These are phyloP conservation scores for Argopecten irradians DNA, from an alignment of 1,140 invertebrate species.

Conservation along the genomic window DNA sequence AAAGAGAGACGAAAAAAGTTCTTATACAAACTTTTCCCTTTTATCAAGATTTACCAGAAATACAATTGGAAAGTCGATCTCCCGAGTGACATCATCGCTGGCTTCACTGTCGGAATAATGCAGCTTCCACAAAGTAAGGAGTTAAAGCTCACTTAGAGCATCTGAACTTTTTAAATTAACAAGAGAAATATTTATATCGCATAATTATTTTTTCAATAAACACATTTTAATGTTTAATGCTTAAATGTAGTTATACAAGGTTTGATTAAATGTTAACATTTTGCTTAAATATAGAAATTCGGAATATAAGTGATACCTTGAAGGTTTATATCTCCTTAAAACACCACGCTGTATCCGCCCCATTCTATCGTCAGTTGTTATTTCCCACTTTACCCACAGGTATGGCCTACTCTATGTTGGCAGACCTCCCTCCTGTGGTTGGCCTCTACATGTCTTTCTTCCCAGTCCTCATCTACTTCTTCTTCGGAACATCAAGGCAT, in stretches of 20 bases:
- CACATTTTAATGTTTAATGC: no score
- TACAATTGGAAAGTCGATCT: slow-evolving; percentile 66
- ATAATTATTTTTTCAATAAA: no score
- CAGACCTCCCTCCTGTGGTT: slow-evolving; percentile 74
- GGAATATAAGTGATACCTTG: background rate
- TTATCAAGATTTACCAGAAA: slow-evolving; percentile 64
- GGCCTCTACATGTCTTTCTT: slow-evolving; percentile 78
- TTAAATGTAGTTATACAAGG: background rate
- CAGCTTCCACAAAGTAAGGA: slow-evolving; percentile 69
- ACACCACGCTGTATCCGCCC: background rate
- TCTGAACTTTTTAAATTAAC: no score
- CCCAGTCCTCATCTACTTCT: slow-evolving; percentile 76
- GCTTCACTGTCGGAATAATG: slow-evolving; percentile 74
- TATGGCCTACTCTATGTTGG: slow-evolving; percentile 76
- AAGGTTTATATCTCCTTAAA: background rate
- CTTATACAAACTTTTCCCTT: slow-evolving; percentile 58
- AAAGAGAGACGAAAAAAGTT: slow-evolving; percentile 50
- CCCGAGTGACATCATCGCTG: slow-evolving; percentile 67
- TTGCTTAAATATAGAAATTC: background rate
- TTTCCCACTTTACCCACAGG: slow-evolving; percentile 60
- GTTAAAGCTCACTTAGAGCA: background rate
- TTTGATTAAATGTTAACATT: background rate
- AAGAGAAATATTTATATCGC: no score
- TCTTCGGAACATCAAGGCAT: slow-evolving; percentile 77
- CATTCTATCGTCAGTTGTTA: background rate